Evolutionary conservation across 2,797 vertebrate species (phyloP).

Genomic region (Margarornis squamiger): DNA sequence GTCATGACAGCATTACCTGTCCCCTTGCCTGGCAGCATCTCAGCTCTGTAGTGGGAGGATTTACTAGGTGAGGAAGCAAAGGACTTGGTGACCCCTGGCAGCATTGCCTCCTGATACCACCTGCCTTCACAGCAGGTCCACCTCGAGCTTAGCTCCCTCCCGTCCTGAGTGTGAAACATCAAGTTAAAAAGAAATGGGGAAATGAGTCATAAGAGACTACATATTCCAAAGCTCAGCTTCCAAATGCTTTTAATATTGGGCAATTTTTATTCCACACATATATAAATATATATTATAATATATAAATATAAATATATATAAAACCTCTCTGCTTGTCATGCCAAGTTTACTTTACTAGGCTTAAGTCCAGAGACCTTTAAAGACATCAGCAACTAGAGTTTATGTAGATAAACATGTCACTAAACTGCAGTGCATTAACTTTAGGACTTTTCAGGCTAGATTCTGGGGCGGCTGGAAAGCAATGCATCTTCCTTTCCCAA

Average conservation of each 20-base stretch:
- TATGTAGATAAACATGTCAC: neutral
- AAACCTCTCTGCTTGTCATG: neutral
- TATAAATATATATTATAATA: neutral
- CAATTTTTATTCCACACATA: neutral
- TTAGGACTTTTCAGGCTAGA: neutral
- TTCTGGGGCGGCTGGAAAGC: neutral
- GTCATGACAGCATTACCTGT: neutral
- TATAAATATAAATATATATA: neutral
- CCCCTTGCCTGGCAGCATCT: neutral
- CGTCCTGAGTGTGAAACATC: neutral
- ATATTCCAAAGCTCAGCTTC: neutral
- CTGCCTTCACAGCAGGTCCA: neutral
- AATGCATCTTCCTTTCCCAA: constrained; percentile 14
- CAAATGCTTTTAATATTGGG: neutral
- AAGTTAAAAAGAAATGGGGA: neutral
- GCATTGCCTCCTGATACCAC: neutral
- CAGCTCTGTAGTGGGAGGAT: neutral
- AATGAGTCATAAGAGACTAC: neutral
- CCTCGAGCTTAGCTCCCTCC: neutral
- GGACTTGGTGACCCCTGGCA: neutral
- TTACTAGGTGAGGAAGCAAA: neutral
- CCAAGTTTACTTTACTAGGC: neutral
- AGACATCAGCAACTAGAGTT: neutral
- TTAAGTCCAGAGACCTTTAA: neutral
- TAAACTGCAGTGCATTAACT: neutral